These are phyloP conservation scores for Nannospalax galili DNA, from an alignment of 2,113 vertebrate species.

Conservation along the genomic window DNA sequence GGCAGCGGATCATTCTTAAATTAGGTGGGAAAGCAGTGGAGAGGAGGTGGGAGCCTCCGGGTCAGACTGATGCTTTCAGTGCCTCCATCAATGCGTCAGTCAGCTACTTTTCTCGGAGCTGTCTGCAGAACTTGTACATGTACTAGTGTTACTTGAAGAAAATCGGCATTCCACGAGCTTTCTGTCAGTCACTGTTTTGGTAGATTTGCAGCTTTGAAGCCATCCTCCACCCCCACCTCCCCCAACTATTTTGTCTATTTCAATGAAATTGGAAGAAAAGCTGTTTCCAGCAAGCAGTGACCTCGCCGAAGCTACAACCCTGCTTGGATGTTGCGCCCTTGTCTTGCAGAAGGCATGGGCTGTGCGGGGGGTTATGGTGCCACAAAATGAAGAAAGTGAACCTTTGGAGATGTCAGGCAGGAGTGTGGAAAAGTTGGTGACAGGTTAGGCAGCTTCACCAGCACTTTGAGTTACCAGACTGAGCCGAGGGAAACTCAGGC, in stretches of 20 bases:
- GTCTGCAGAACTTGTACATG: constrained; percentile 83
- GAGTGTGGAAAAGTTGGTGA: constrained; percentile 77
- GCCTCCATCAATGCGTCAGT: constrained; percentile 80
- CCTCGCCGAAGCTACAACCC: constrained; percentile 65
- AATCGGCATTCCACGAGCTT: constrained; percentile 14
- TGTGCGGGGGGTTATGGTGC: constrained; percentile 53
- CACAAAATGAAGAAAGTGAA: constrained; percentile 73
- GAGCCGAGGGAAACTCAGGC: constrained; percentile 65
- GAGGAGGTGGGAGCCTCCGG: constrained; percentile 72
- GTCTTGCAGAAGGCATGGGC: constrained; percentile 75
- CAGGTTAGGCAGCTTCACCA: constrained; percentile 63
- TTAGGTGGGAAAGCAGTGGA: constrained; percentile 70
- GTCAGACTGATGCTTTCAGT: constrained; percentile 80
- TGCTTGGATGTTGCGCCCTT: constrained; percentile 57
- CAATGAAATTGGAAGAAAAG: constrained; percentile 57
- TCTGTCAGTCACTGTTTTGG: constrained; percentile 30
- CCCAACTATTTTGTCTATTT: not conserved
- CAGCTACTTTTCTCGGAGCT: constrained; percentile 78
- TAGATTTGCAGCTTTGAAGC: not conserved
- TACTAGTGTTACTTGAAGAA: constrained; percentile 55
- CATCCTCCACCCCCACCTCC: not conserved
- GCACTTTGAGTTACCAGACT: constrained; percentile 67
- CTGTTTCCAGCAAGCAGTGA: constrained; percentile 66
- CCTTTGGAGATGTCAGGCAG: constrained; percentile 4
- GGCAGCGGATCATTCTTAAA: constrained; percentile 76